Evolutionary conservation across 2,797 vertebrate genomes (phyloP).

Genomic region (Etheostoma perlongum): DNA sequence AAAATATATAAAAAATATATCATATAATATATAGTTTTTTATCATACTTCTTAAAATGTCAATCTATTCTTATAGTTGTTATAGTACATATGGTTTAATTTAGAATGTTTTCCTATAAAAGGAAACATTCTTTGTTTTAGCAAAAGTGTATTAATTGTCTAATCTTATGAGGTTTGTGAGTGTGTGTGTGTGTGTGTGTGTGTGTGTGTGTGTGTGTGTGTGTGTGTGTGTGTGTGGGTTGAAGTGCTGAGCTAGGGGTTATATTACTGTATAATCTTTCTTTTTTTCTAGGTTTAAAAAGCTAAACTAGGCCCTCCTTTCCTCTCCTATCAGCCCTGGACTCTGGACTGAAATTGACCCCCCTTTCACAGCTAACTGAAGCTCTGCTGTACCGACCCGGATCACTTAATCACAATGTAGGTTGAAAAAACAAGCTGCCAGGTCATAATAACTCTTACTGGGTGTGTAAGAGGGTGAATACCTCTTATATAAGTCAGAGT

Average conservation of each 20-base stretch:
- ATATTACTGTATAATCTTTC: slow-evolving; percentile 19
- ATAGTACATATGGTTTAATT: background rate
- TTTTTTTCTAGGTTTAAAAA: slow-evolving; percentile 33
- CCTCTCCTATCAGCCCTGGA: slow-evolving; percentile 40
- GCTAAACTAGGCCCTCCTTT: slow-evolving; percentile 23
- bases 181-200: too few species aligned
- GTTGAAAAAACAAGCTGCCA: slow-evolving; percentile 12
- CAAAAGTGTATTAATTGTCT: background rate
- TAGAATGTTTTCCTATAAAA: background rate
- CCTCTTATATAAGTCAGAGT: slow-evolving; percentile 36
- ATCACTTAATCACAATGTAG: slow-evolving; percentile 19
- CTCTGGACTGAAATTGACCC: slow-evolving; percentile 42
- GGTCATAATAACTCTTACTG: slow-evolving; percentile 13
- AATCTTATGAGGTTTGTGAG: background rate
- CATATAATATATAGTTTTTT: too few species aligned
- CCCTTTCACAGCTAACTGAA: slow-evolving; percentile 25
- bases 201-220: too few species aligned
- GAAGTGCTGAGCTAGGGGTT: slow-evolving; percentile 35
- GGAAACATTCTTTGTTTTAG: background rate
- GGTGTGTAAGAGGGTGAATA: slow-evolving; percentile 9
- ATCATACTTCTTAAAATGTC: background rate
- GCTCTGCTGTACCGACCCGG: background rate
- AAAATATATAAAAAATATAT: too few species aligned
- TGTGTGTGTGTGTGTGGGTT: background rate
- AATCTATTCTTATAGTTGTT: background rate